These are phyloP conservation scores for Styela clava DNA, from an alignment of 23 tunicate species.

Conservation along the genomic window DNA sequence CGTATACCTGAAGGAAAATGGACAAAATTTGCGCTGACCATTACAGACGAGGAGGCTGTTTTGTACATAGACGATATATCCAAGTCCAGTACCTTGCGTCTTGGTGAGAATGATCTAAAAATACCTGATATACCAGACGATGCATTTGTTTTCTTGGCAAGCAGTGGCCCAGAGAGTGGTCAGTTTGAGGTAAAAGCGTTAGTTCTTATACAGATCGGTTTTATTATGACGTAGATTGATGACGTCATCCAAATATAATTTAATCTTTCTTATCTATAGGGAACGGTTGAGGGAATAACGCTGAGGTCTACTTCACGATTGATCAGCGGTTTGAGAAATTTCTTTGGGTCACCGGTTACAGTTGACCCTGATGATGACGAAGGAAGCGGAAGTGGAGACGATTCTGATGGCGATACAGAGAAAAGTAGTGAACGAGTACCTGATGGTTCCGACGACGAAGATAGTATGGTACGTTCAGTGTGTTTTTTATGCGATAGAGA, in stretches of 20 bases:
- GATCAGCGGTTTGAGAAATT: neutral
- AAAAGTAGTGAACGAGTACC: neutral
- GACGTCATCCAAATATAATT: too few relatives aligned
- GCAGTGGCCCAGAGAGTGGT: neutral
- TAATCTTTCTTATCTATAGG: neutral
- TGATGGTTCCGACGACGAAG: neutral
- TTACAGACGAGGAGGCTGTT: neutral
- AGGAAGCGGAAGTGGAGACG: slow-evolving; percentile 18
- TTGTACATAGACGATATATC: neutral
- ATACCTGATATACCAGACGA: neutral
- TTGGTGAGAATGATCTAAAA: neutral
- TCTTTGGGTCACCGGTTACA: neutral
- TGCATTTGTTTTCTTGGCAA: neutral
- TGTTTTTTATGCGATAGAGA: too few relatives aligned
- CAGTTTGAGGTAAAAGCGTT: neutral
- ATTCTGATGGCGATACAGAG: neutral
- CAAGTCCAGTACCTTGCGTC: neutral
- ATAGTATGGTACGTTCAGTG: slow-evolving; percentile 3
- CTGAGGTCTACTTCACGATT: neutral
- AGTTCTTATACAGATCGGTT: too few relatives aligned
- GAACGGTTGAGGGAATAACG: neutral
- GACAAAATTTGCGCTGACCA: slow-evolving; percentile 6
- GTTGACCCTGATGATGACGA: neutral
- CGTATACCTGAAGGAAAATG: neutral
- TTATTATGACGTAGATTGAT: too few relatives aligned